Base-by-base conservation (phyloP, 2,888 invertebrate species). In the Eubasilissa splendida region DNA sequence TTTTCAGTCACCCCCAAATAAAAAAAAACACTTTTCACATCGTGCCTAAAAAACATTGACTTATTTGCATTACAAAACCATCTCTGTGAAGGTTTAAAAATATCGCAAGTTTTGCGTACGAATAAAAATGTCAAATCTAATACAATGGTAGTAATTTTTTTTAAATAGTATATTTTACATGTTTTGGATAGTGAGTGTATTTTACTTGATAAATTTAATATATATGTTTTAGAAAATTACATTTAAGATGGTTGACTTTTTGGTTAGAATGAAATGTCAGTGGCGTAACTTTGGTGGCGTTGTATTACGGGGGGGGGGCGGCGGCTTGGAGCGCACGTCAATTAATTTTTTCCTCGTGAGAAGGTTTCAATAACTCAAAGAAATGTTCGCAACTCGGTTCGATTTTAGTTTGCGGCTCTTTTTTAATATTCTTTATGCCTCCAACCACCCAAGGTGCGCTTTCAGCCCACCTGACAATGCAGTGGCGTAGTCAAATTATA, bases 281-380 rank as follows among this genome's bases (percentile, higher is more conserved):
- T 31, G 59, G 74, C 59, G 58, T 71, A 56, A 33, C 54, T 59
- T 33, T 71, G 11, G 14, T 56, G 12, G 50, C 74, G 50, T 56
- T 33, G 22, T 50, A 2, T 56, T 31, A 12, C 8, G n/a, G 42
- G 58, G 50, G 56, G 59, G 59, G 5, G 33, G n/a, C 14, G 66
- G 63, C 11, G 63, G 74, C 59, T 75, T 52, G 31, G 66, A 68
- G 71, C 60, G 58, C 60, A 79, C 81, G 81, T 83, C 83, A 83
- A 83, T 83, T 83, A 83, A 81, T 83, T 83, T 83, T 81, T 83
- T 81, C 81, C 83, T 78, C 75, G 77, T 77, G 83, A 83, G 76
- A 74, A 80, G 83, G 65, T 81, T 79, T 83, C 83, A 83, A 83
- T 83, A 83, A 81, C 76, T 81, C 81, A 83, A 82, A 80, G 80